Percentiles rank a stretch among this genome's conserved stretches.
Evolutionary conservation across 2,113 vertebrate species (phyloP).

Genomic region (Mesocricetus auratus): DNA sequence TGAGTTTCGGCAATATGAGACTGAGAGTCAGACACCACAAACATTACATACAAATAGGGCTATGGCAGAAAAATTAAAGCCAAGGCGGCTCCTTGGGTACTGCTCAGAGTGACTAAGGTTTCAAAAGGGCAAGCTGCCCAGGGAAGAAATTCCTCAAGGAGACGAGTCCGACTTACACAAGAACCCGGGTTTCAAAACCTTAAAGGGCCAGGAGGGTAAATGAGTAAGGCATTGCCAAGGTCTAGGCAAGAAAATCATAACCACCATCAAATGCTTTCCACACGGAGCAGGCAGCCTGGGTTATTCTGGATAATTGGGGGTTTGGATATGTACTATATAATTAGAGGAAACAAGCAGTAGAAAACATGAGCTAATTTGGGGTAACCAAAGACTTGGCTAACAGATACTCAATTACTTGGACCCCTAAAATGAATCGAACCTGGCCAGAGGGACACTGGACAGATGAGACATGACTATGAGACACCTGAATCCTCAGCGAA

Average conservation of each 20-base stretch:
- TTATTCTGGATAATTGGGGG: constrained; percentile 75
- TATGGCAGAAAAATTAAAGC: constrained; percentile 37
- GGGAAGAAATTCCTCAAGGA: constrained; percentile 60
- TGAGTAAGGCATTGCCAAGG: background rate
- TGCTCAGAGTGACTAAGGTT: constrained; percentile 59
- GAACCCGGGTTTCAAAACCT: constrained; percentile 72
- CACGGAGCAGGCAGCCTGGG: constrained; percentile 28
- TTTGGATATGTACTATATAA: constrained; percentile 67
- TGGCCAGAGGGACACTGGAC: background rate
- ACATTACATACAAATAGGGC: constrained; percentile 26
- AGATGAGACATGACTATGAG: background rate
- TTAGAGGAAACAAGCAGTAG: constrained; percentile 77
- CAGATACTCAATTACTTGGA: constrained; percentile 39
- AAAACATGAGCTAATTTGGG: constrained; percentile 71
- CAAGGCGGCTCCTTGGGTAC: constrained; percentile 45
- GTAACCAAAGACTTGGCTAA: constrained; percentile 71
- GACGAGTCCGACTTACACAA: constrained; percentile 59
- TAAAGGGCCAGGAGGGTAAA: constrained; percentile 65
- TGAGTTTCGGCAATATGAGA: constrained; percentile 49
- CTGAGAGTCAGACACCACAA: constrained; percentile 60
- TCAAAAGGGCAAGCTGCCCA: constrained; percentile 60
- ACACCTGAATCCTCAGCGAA: background rate
- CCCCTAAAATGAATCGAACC: constrained; percentile 12
- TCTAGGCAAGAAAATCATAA: constrained; percentile 53
- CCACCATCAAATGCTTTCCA: constrained; percentile 64